A percentile compares a stretch with the other conserved stretches of the same genome.
Conservation (phyloP, 2,797 vertebrate genomes). For the Sebastolobus alascanus region DNA sequence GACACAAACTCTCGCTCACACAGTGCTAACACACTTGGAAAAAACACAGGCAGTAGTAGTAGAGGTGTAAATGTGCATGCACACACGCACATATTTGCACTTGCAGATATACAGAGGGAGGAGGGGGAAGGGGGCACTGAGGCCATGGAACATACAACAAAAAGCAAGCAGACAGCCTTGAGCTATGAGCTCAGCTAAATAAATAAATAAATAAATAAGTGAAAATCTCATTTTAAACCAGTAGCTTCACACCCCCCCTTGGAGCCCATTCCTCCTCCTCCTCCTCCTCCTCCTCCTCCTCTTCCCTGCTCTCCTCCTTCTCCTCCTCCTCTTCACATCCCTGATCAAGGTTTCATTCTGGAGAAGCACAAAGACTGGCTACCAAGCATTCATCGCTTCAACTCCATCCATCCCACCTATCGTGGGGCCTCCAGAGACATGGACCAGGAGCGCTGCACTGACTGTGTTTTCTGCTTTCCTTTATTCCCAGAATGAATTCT, state of each 20-base stretch:
- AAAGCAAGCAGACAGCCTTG: conserved; percentile 81
- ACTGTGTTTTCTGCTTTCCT: conserved; percentile 26
- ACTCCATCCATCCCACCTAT: conserved; percentile 51
- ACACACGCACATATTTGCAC: conserved; percentile 50
- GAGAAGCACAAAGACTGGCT: conserved; percentile 66
- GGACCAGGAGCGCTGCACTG: conserved; percentile 10
- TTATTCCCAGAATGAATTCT: conserved; percentile 45
- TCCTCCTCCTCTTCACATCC: conserved; percentile 49
- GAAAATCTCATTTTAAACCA: conserved; percentile 81
- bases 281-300: conserved; percentile 33
- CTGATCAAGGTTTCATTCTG: conserved; percentile 71
- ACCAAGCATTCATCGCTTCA: conserved; percentile 57
- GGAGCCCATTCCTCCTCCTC: conserved; percentile 19
- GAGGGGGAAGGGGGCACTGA: conserved; percentile 63
- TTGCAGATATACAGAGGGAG: conserved; percentile 58
- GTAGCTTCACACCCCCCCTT: conserved; percentile 67
- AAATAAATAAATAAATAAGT: conserved; percentile 77
- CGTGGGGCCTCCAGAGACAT: conserved; percentile 50
- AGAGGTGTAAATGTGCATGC: conserved; percentile 56
- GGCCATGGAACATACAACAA: conserved; percentile 76
- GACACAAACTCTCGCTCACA: conserved; percentile 33
- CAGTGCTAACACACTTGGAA: conserved; percentile 9
- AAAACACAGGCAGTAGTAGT: conserved; percentile 19
- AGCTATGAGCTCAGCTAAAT: conserved; percentile 81
- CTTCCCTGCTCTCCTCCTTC: conserved; percentile 50